Evolutionary conservation across 2,888 invertebrate species (phyloP).

Genomic region (Rutpela maculata): DNA sequence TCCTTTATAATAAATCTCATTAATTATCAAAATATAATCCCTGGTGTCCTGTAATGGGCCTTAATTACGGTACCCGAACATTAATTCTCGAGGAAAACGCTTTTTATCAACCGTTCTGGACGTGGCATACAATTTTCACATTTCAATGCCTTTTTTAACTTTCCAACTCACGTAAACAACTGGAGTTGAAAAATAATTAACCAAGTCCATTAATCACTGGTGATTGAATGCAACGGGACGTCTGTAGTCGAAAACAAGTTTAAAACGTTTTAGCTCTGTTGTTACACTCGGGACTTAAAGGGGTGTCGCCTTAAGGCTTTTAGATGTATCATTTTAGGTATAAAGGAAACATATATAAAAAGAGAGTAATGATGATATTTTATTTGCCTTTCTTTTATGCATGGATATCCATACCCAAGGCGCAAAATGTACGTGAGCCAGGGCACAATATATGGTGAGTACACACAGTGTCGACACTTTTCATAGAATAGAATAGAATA

Average conservation of each 20-base stretch:
- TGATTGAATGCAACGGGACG: neutral
- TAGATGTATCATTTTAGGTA: neutral
- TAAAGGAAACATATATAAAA: neutral
- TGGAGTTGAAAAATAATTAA: conserved; percentile 16
- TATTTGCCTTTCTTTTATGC: too few relatives aligned
- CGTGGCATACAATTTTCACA: conserved; percentile 15
- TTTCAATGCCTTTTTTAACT: conserved; percentile 13
- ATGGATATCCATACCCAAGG: too few relatives aligned
- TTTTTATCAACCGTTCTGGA: neutral
- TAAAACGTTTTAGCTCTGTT: neutral
- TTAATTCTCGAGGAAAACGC: conserved; percentile 5
- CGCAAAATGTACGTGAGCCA: too few relatives aligned
- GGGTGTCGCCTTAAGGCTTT: neutral
- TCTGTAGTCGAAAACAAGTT: neutral
- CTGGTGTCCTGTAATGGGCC: conserved; percentile 9
- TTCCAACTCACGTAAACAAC: conserved; percentile 20
- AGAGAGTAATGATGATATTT: too few relatives aligned
- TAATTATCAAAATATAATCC: conserved; percentile 7
- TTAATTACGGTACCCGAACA: conserved; percentile 8
- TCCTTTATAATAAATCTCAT: conserved; percentile 1
- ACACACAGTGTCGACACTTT: too few relatives aligned
- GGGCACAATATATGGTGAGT: too few relatives aligned
- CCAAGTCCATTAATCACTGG: conserved; percentile 5
- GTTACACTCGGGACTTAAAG: neutral
- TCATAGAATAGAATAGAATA: too few relatives aligned